A percentile compares a stretch with the other conserved stretches of the same genome.
Evolutionary conservation across 2,797 vertebrate species (phyloP).

Genomic region (Cuculus canorus): DNA sequence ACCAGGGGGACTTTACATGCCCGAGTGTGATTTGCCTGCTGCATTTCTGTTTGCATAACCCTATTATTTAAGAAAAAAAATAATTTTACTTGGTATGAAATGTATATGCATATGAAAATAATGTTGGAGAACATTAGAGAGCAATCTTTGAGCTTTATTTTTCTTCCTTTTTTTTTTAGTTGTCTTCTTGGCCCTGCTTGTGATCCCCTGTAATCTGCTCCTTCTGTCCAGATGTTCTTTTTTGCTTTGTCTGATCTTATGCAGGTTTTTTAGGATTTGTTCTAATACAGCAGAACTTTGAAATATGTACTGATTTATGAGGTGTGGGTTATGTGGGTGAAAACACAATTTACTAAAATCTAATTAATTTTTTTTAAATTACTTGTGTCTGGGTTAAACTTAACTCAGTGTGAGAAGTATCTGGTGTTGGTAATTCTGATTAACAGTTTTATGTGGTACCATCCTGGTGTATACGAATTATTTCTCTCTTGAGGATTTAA

Average conservation of each 20-base stretch:
- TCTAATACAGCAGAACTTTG: not conserved
- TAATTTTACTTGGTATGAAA: accelerated
- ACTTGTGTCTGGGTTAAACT: not conserved
- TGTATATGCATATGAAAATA: not conserved
- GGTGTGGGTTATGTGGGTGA: not conserved
- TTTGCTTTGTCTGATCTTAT: not conserved
- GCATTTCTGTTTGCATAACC: not conserved
- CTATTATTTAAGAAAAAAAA: not conserved
- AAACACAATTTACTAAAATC: not conserved
- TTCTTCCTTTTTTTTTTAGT: not conserved
- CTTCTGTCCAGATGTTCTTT: not conserved
- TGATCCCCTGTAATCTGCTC: not conserved
- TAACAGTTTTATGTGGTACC: not conserved
- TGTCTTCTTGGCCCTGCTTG: not conserved
- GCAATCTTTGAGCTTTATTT: not conserved
- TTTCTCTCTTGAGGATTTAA: not conserved
- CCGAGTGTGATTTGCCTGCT: not conserved
- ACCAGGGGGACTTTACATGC: accelerated
- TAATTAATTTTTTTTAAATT: not conserved
- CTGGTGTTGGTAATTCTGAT: not conserved
- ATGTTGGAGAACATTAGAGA: not conserved
- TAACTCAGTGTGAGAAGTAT: not conserved
- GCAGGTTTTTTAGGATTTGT: not conserved
- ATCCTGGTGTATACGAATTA: not conserved
- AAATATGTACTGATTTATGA: not conserved